Percentiles rank a stretch among this genome's conserved stretches.
Evolutionary conservation across 2,113 vertebrate species (phyloP).

Genomic region (Percopsis transmontana): DNA sequence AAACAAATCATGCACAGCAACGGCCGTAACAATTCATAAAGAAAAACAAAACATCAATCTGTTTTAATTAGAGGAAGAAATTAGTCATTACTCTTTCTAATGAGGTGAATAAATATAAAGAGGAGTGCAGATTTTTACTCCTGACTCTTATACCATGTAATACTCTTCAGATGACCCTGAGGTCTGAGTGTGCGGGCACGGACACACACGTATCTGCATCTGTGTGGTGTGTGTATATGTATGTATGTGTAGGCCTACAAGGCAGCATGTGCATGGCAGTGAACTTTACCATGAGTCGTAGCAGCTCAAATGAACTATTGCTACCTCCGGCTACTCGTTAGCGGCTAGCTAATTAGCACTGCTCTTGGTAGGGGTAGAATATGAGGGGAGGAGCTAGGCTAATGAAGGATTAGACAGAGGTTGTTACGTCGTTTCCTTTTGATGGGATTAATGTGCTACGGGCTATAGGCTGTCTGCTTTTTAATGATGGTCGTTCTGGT

Average conservation of each 20-base stretch:
- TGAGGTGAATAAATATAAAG: too few species aligned
- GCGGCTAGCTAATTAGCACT: conserved; percentile 69
- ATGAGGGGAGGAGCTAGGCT: conserved; percentile 69
- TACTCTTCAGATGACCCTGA: too few species aligned
- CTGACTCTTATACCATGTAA: too few species aligned
- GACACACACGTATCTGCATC: background rate
- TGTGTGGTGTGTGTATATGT: conserved; percentile 3
- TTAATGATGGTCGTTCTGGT: conserved; percentile 69
- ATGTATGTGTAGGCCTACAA: background rate
- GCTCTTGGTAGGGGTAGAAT: conserved; percentile 40
- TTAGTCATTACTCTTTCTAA: background rate
- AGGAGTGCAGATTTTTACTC: too few species aligned
- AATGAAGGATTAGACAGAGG: conserved; percentile 75
- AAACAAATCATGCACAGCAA: background rate
- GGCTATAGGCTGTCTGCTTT: conserved; percentile 56
- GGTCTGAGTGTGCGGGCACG: too few species aligned
- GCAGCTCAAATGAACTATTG: conserved; percentile 48
- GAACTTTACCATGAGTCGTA: conserved; percentile 39
- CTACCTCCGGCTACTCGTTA: conserved; percentile 71
- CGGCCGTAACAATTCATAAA: background rate
- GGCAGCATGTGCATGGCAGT: conserved; percentile 24
- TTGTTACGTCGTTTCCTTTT: conserved; percentile 74
- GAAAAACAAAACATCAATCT: background rate
- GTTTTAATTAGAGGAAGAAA: background rate
- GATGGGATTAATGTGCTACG: conserved; percentile 72